Base-by-base conservation (phyloP, 2,888 invertebrate species). In the Cheilosia scutellata region DNA sequence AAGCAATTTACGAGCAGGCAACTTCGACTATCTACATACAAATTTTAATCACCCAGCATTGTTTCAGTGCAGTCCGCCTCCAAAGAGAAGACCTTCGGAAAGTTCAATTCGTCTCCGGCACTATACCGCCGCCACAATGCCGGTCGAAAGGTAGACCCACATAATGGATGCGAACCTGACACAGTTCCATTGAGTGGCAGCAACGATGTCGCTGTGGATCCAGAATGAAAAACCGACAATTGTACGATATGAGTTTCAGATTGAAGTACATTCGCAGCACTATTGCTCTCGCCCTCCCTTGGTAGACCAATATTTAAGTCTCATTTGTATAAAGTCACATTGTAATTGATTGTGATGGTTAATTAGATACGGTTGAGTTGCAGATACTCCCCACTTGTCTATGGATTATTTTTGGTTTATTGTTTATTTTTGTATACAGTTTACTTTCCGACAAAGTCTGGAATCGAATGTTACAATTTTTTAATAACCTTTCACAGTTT, bases 151-250 rank as follows among this genome's bases (percentile, higher is more conserved):
- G 83, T 75, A 75, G 70, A 63, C 79, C 79, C 70, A 71, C 75
- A 80, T 84, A 75, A 80, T 84, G 53, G 74, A 70, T 70, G 79
- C 65, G 84, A 84, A 84, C 84, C 84, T 84, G 84, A 84, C 84
- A 84, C 70, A 80, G 75, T 84, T 84, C 75, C 70, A 75, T 65
- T 31, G 75, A 79, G 40, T 70, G 42, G 83, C 40, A 58, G 20
- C 70, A 27, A 29, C 40, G 53, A 47, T 29, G 27, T 11, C 33
- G 60, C 42, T 55, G 40, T 42, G 37, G 16, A 60, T 60, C 60
- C 63, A 68, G 68, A 82, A 82, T 60, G 60, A 47, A 53, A 58
- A 66, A 72, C 47, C 55, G 16, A 74, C 68, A 74, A 27, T 78
- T 75, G 47, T 55, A 42, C 63, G 55, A 68, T 78, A 78, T 72